These are phyloP conservation scores for Cottoperca gobio DNA, from an alignment of 2,797 vertebrate genomes.

Conservation along the genomic window DNA sequence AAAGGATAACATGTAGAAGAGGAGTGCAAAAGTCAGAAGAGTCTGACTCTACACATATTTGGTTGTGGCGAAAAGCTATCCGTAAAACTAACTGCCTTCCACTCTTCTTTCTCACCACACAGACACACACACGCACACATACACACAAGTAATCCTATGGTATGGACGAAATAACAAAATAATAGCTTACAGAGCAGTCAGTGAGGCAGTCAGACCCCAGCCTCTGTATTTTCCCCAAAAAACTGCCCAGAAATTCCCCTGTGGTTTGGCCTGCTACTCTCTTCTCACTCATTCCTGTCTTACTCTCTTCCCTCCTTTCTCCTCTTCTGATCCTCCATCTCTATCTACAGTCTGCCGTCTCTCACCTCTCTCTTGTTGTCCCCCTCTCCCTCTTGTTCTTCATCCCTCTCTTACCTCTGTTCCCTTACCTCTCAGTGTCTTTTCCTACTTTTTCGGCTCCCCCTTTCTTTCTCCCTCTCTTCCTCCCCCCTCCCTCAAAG, in stretches of 20 bases:
- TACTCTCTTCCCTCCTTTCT: no score
- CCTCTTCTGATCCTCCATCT: not conserved
- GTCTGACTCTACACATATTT: constrained; percentile 73
- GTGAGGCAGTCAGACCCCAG: constrained; percentile 59
- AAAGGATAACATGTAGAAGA: constrained; percentile 8
- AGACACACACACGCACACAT: constrained; percentile 36
- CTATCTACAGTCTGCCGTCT: no score
- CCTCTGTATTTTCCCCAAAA: constrained; percentile 57
- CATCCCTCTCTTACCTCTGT: not conserved
- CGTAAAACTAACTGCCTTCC: constrained; percentile 15
- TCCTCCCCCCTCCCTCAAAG: not conserved
- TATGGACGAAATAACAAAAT: constrained; percentile 61
- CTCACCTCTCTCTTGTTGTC: no score
- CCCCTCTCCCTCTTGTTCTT: not conserved
- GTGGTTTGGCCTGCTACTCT: constrained; percentile 63
- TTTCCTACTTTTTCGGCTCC: constrained; percentile 3
- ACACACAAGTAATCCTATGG: constrained; percentile 44
- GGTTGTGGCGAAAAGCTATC: constrained; percentile 45
- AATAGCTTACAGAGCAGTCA: constrained; percentile 68
- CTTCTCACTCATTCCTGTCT: constrained; percentile 24
- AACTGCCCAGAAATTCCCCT: constrained; percentile 71
- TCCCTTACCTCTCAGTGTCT: constrained; percentile 13
- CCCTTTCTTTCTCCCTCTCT: not conserved
- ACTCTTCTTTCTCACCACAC: constrained; percentile 37
- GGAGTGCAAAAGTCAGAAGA: constrained; percentile 18